Conservation (phyloP, 2,797 vertebrate genomes). For the Pantherophis alleghaniensis region DNA sequence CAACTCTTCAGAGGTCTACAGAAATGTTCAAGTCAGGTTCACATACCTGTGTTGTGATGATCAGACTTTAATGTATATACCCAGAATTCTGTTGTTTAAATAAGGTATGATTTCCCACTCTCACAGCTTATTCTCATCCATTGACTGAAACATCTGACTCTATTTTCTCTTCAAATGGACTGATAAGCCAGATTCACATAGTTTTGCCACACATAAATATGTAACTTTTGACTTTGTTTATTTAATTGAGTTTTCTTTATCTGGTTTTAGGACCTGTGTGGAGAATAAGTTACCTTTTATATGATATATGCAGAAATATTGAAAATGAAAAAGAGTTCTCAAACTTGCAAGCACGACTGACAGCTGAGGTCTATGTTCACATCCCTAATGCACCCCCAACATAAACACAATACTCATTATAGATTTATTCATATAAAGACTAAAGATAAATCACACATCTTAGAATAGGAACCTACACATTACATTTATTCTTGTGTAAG, state of each 20-base stretch:
- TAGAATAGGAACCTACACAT: background rate
- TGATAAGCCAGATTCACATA: background rate
- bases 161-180: background rate
- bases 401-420: background rate
- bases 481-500: background rate
- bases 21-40: background rate
- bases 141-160: background rate
- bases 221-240: background rate
- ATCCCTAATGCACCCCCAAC: background rate
- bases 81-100: background rate
- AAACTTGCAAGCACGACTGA: background rate
- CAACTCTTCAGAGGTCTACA: background rate
- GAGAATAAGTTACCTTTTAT: background rate
- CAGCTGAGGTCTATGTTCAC: background rate
- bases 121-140: background rate
- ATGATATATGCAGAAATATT: background rate
- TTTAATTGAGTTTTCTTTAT: background rate
- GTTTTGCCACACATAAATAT: background rate
- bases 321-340: background rate
- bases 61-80: background rate
- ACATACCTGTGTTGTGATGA: background rate
- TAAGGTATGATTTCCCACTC: background rate
- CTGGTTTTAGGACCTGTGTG: background rate
- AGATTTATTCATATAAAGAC: background rate
- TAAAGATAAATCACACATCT: background rate